Evolutionary conservation across 2,113 vertebrate species (phyloP).

Genomic region (Oryzias javanicus): DNA sequence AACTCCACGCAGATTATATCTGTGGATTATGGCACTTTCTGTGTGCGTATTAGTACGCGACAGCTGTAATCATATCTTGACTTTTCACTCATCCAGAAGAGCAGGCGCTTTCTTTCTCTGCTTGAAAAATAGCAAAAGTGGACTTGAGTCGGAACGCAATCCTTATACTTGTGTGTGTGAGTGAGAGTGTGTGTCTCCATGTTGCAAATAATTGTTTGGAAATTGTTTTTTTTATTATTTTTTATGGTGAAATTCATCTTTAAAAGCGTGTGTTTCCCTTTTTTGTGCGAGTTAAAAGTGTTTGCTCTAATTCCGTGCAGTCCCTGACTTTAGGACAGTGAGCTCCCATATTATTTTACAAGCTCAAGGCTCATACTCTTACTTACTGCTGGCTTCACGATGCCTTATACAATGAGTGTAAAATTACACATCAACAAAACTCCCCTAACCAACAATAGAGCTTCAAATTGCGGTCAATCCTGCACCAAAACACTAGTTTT

Average conservation of each 20-base stretch:
- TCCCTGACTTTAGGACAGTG: slow-evolving; percentile 7
- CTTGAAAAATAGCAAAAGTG: neutral
- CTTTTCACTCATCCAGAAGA: neutral
- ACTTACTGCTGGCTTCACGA: slow-evolving; percentile 48
- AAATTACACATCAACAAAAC: slow-evolving; percentile 64
- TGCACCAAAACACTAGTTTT: slow-evolving; percentile 32
- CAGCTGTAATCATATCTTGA: slow-evolving; percentile 17
- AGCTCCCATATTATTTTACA: slow-evolving; percentile 50
- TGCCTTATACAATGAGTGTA: slow-evolving; percentile 54
- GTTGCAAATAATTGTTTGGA: slow-evolving; percentile 15
- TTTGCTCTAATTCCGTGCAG: neutral
- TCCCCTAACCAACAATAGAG: slow-evolving; percentile 48
- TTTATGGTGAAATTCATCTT: neutral
- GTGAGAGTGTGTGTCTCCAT: slow-evolving; percentile 11
- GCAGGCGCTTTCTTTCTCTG: neutral
- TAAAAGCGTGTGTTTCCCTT: neutral
- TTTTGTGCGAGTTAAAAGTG: no score
- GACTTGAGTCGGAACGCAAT: slow-evolving; percentile 6
- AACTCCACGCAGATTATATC: slow-evolving; percentile 46
- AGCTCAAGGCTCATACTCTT: slow-evolving; percentile 52
- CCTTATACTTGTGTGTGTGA: slow-evolving; percentile 1
- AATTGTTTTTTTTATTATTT: neutral
- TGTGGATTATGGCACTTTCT: slow-evolving; percentile 46
- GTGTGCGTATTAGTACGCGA: slow-evolving; percentile 21
- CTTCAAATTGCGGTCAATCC: slow-evolving; percentile 28